Conservation (phyloP, 2,888 invertebrate species). For the Xestia sexstrigata region DNA sequence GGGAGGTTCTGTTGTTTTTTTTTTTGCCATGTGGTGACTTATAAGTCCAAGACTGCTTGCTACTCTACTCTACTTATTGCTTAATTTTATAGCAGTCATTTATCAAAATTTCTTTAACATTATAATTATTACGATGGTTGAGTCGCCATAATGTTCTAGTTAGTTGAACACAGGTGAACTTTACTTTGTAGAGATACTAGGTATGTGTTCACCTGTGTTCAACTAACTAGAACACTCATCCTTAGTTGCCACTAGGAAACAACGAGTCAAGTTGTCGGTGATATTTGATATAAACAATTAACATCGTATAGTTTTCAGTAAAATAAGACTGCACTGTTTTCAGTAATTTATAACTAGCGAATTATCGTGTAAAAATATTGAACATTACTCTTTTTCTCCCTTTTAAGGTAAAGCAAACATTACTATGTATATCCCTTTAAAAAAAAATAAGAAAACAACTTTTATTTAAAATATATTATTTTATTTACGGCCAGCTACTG, state of each 20-base stretch:
- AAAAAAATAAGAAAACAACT: slow-evolving; percentile 16
- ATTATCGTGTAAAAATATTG: no score
- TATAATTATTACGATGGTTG: not conserved
- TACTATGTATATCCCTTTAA: no score
- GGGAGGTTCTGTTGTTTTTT: not conserved
- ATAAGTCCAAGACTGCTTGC: no score
- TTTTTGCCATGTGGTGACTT: not conserved
- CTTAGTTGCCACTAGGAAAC: no score
- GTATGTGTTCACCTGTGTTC: no score
- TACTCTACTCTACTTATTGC: not conserved
- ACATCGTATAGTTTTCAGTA: not conserved
- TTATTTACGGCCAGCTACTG: slow-evolving; percentile 29
- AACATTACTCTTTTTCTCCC: not conserved
- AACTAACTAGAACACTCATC: no score
- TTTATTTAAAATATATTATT: slow-evolving; percentile 22
- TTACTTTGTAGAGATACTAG: no score
- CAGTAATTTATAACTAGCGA: not conserved
- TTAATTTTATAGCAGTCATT: not conserved
- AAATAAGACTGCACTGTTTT: not conserved
- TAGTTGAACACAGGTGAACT: no score
- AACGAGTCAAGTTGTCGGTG: no score
- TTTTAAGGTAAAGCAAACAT: not conserved
- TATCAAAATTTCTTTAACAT: not conserved
- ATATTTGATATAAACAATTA: no score
- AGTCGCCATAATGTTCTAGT: no score